Conservation (phyloP, 2,888 invertebrate genomes). For the Urechis unicinctus region DNA sequence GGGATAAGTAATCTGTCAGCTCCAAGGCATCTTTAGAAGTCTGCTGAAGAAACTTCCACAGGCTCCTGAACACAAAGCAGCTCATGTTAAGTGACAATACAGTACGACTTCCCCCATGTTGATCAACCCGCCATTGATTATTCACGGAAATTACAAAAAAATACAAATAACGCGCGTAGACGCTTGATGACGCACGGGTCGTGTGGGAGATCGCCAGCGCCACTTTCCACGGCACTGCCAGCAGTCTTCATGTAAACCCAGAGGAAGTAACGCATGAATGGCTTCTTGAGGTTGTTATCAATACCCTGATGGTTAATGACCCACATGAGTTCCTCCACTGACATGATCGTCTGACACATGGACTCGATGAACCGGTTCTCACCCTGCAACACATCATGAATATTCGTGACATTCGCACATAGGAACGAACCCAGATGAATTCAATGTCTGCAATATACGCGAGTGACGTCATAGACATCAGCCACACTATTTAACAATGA, state of each 20-base stretch:
- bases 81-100: no score
- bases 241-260: constrained; percentile 36
- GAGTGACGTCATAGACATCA: no score
- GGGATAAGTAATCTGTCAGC: constrained; percentile 23
- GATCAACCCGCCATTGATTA: not conserved
- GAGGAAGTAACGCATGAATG: constrained; percentile 32
- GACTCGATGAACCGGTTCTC: constrained; percentile 40
- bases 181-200: constrained; percentile 44
- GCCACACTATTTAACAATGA: not conserved
- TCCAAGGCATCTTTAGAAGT: constrained; percentile 21
- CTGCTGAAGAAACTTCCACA: constrained; percentile 41
- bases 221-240: constrained; percentile 38
- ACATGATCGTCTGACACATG: constrained; percentile 36
- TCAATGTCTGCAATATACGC: no score
- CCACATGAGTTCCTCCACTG: constrained; percentile 31
- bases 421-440: no score
- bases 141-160: not conserved
- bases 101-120: no score
- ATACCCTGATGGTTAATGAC: constrained; percentile 29
- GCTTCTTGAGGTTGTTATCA: constrained; percentile 30
- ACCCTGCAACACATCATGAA: constrained; percentile 22
- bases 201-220: constrained; percentile 48
- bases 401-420: no score
- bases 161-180: no score
- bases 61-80: constrained; percentile 33